Base-by-base conservation (phyloP, 1,140 invertebrate species). In the Drosophila bifasciata region DNA sequence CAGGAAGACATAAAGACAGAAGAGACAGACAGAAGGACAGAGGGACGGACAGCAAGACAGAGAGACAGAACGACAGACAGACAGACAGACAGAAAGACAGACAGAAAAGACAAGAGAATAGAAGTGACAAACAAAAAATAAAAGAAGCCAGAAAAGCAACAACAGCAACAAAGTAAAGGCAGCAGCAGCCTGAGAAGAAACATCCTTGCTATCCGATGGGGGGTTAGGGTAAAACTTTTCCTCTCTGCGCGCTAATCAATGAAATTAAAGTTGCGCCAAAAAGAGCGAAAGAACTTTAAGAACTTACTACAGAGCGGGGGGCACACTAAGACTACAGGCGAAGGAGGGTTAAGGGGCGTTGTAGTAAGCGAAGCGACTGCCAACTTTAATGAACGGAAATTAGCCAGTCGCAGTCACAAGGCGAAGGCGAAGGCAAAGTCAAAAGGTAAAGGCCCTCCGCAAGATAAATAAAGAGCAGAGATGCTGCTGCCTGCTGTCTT, bases 361-460 rank as follows among this genome's bases (percentile, higher is more conserved):
- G 72, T 79, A 85, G 72, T 81, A 49, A 66, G 75, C 71, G n/a
- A 71, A 67, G 66, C 61, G 73, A 67, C 58, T 61, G 76, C 70
- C 86, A 90, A 90, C 86, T 89, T 89, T 89, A 89, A 89, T 89
- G 86, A 89, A 78, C 80, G 86, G 86, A 89, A 89, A 89, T 89
- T 89, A 89, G 86, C 32, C 80, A 81, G 76, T 56, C 56, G 56
- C 56, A 53, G 51, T 52, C 56, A 39, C 19, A 32, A 32, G 48
- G 25, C 25, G 25, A 2, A 0, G 28, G 28, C 28, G 28, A 39
- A 52, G 32, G 63, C 55, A 53, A 69, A 69, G 62, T 73, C 64
- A 79, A 88, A 85, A 86, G 83, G 83, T 81, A 83, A 78, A 88
- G 68, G 85, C 62, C 64, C 64, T 61, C 64, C 64, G 3, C 16